These are phyloP conservation scores for Geopemphigus sp. DNA, from an alignment of 1,140 invertebrate genomes.

Conservation along the genomic window DNA sequence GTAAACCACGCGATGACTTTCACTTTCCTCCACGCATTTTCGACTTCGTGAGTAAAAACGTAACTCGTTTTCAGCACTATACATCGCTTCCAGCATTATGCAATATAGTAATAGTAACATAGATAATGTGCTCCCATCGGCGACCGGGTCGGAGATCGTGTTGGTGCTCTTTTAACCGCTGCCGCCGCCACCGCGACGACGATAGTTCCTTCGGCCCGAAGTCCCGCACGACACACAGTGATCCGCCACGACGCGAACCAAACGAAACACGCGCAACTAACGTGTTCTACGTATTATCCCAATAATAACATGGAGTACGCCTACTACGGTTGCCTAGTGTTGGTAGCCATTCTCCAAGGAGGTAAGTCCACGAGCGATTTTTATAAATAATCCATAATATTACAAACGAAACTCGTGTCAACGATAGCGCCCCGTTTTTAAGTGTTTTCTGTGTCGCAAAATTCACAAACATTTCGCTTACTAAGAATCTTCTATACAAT, in stretches of 20 bases:
- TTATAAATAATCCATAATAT: no score
- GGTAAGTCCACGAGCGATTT: background rate
- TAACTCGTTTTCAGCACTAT: slow-evolving; percentile 4
- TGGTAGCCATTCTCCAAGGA: background rate
- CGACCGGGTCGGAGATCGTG: slow-evolving; percentile 23
- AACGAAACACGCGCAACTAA: background rate
- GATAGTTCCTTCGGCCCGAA: background rate
- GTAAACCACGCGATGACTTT: background rate
- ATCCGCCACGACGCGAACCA: background rate
- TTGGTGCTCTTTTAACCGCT: slow-evolving; percentile 12
- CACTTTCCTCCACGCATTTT: slow-evolving; percentile 5
- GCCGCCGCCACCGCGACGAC: background rate
- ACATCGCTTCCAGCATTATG: background rate
- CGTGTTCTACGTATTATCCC: background rate
- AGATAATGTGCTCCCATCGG: background rate
- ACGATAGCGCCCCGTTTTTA: no score
- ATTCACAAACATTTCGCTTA: no score
- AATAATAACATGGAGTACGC: background rate
- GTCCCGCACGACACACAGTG: background rate
- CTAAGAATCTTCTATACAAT: no score
- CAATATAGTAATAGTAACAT: background rate
- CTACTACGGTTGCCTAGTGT: background rate
- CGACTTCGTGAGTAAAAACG: slow-evolving; percentile 28
- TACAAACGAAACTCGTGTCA: no score
- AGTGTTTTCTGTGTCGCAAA: no score